These are phyloP conservation scores for Trichechus manatus DNA, from an alignment of 2,113 vertebrate genomes.

Conservation along the genomic window DNA sequence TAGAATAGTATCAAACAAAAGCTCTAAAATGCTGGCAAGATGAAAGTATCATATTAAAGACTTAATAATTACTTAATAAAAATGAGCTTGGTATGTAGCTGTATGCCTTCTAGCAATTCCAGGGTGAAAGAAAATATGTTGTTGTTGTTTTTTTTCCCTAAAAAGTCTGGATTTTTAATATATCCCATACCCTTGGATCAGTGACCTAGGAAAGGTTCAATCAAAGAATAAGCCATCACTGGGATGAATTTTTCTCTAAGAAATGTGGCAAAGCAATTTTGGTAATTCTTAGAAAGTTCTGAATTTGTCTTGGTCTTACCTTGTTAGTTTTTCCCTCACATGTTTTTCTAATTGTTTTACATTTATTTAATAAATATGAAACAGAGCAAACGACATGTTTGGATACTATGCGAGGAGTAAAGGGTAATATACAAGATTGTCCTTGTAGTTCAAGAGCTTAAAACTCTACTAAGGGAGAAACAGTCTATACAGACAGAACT, in stretches of 20 bases:
- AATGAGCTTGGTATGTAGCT: too few relatives aligned
- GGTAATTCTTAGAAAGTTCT: background rate
- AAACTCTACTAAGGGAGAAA: accelerated
- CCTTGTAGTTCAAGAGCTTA: background rate
- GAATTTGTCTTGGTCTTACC: background rate
- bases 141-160: too few relatives aligned
- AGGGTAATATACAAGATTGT: background rate
- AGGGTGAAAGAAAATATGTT: too few relatives aligned
- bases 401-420: background rate
- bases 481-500: background rate
- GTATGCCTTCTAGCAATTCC: too few relatives aligned
- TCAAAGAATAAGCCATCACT: background rate
- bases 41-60: background rate
- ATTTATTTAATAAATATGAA: background rate
- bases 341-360: background rate
- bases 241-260: background rate
- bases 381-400: background rate
- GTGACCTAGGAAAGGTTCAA: background rate
- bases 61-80: background rate
- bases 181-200: accelerated
- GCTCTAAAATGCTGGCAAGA: background rate
- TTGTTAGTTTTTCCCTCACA: background rate
- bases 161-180: too few relatives aligned
- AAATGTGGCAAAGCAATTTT: background rate
- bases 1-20: background rate